A percentile compares a stretch with the other conserved stretches of the same genome.
Conservation (phyloP, 64 coral and sea anemone genomes). For the Exaiptasia diaphana region DNA sequence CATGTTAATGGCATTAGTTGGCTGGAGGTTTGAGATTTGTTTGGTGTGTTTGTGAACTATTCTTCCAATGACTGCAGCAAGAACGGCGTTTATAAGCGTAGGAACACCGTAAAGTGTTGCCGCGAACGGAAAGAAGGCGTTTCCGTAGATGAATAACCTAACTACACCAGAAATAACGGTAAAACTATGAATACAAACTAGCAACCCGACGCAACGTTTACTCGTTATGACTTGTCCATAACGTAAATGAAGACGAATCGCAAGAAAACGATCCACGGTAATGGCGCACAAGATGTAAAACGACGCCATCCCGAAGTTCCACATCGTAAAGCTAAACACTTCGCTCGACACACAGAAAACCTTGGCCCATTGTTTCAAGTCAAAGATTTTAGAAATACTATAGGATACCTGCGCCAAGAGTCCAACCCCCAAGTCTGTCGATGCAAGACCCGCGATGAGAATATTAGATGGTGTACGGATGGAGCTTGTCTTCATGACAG, state of each 20-base stretch:
- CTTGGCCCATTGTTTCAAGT: not conserved
- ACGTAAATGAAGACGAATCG: not conserved
- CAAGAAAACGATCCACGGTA: not conserved
- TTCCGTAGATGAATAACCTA: too few species aligned
- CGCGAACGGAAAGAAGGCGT: too few species aligned
- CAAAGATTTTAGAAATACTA: not conserved
- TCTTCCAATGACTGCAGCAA: too few species aligned
- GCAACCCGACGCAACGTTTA: too few species aligned
- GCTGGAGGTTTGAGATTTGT: too few species aligned
- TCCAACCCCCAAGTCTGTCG: not conserved
- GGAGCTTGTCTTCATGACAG: not conserved
- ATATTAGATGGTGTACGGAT: not conserved
- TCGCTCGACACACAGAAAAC: not conserved
- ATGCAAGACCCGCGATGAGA: not conserved
- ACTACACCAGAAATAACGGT: too few species aligned
- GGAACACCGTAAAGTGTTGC: too few species aligned
- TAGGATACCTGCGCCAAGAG: not conserved
- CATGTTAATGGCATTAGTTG: too few species aligned
- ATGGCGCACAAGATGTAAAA: not conserved
- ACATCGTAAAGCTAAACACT: not conserved
- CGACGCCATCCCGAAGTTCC: not conserved
- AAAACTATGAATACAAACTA: too few species aligned
- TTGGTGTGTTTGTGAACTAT: too few species aligned
- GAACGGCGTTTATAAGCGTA: too few species aligned
- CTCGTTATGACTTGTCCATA: not conserved